Conservation (phyloP, 2,888 invertebrate species). For the Cynaeus angustus region DNA sequence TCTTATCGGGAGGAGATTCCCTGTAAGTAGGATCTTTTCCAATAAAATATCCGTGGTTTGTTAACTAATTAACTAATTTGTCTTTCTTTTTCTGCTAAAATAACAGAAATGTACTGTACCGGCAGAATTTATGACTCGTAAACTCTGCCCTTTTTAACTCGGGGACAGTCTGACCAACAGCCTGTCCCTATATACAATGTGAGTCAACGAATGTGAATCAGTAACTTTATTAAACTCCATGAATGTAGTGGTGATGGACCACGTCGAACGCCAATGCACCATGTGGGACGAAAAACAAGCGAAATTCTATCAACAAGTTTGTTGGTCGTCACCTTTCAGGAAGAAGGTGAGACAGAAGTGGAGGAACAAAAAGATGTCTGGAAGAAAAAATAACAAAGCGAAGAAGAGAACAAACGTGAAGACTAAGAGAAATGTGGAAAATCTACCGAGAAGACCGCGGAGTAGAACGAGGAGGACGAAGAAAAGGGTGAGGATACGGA, state of each 20-base stretch:
- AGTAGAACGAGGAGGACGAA: neutral
- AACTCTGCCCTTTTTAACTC: neutral
- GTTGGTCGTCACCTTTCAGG: constrained; percentile 37
- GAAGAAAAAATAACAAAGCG: neutral
- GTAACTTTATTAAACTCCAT: constrained; percentile 1
- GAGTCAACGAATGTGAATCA: constrained; percentile 26
- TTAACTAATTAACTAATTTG: constrained; percentile 24
- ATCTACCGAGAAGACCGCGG: neutral
- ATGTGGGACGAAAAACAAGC: constrained; percentile 28
- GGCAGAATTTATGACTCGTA: neutral
- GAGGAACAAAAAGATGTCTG: constrained; percentile 3
- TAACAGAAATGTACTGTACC: neutral
- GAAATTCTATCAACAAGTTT: constrained; percentile 23
- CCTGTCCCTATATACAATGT: neutral
- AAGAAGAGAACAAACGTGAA: neutral
- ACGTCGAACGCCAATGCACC: constrained; percentile 1
- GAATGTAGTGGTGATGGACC: constrained; percentile 17
- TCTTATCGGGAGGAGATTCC: constrained; percentile 31
- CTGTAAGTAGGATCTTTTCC: constrained; percentile 37
- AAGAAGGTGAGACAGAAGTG: constrained; percentile 11
- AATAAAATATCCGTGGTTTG: neutral
- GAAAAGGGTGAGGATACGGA: neutral
- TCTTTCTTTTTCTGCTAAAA: neutral
- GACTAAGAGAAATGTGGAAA: neutral
- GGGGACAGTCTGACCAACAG: constrained; percentile 5